A percentile compares a stretch with the other conserved stretches of the same genome.
These are phyloP conservation scores for Brachyistius frenatus DNA, from an alignment of 2,113 vertebrate genomes.

Conservation along the genomic window DNA sequence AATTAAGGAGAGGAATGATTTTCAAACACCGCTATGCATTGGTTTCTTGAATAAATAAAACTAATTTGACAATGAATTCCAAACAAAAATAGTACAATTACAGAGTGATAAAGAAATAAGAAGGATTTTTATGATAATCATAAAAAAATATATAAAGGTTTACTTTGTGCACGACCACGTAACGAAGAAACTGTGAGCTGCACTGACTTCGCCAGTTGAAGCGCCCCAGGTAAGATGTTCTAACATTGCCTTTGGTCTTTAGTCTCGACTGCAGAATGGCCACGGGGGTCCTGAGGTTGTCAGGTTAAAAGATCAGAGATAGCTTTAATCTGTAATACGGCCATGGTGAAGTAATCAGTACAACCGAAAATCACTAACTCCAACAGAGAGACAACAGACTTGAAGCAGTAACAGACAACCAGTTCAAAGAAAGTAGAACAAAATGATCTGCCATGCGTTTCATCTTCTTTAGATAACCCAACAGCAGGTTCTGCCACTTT, in stretches of 20 bases:
- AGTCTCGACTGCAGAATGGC: slow-evolving; percentile 38
- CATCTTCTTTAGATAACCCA: slow-evolving; percentile 7
- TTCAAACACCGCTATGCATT: too few relatives aligned
- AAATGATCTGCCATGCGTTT: slow-evolving; percentile 6
- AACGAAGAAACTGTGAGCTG: not conserved
- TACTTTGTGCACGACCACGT: not conserved
- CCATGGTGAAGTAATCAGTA: slow-evolving; percentile 18
- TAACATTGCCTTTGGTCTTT: slow-evolving; percentile 51
- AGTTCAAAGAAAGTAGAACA: slow-evolving; percentile 9
- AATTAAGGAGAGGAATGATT: too few relatives aligned
- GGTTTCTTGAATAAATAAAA: not conserved
- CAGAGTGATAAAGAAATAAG: not conserved
- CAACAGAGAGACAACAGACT: slow-evolving; percentile 12
- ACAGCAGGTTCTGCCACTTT: slow-evolving; percentile 9
- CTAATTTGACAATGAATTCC: not conserved
- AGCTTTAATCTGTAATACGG: slow-evolving; percentile 17
- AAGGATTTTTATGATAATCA: not conserved
- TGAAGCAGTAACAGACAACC: slow-evolving; percentile 11
- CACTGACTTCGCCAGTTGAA: slow-evolving; percentile 31
- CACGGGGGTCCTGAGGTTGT: slow-evolving; percentile 34
- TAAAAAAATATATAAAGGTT: not conserved
- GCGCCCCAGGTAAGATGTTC: slow-evolving; percentile 26
- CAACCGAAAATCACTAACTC: slow-evolving; percentile 20
- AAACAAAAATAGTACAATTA: not conserved
- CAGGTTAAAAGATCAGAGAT: slow-evolving; percentile 53